Percentiles rank a stretch among this genome's conserved stretches.
Conservation (phyloP, 2,113 vertebrate species). For the Apaloderma vittatum region DNA sequence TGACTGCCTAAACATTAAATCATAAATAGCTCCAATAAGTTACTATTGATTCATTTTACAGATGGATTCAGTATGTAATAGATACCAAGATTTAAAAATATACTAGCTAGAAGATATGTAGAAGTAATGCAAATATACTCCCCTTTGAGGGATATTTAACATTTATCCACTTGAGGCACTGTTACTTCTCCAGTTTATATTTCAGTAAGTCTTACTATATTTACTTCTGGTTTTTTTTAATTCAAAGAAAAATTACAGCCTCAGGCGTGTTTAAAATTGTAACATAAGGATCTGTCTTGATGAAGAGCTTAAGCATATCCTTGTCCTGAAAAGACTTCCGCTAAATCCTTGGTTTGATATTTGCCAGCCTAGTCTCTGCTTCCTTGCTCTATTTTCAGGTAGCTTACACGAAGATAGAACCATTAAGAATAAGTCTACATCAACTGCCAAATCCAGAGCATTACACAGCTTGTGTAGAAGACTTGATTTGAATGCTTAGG, state of each 20-base stretch:
- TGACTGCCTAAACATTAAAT: not conserved
- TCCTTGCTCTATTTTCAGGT: not conserved
- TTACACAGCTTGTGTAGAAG: rapidly evolving
- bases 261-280: not conserved
- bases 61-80: not conserved
- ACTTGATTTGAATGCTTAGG: not conserved
- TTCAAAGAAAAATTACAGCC: not conserved
- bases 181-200: not conserved
- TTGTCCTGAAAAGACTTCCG: not conserved
- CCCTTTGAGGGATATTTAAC: not conserved
- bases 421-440: not conserved
- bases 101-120: not conserved
- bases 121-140: not conserved
- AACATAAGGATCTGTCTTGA: not conserved
- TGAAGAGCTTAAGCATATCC: not conserved
- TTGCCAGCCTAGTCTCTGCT: not conserved
- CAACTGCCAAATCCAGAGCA: not conserved
- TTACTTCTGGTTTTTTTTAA: not conserved
- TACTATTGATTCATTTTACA: not conserved
- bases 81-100: not conserved
- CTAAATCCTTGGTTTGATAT: not conserved
- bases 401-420: not conserved
- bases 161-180: not conserved
- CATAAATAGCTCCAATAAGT: not conserved
- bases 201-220: not conserved